A percentile compares a stretch with the other conserved stretches of the same genome.
Evolutionary conservation across 2,113 vertebrate genomes (phyloP).

Genomic region (Larimichthys polyactis): DNA sequence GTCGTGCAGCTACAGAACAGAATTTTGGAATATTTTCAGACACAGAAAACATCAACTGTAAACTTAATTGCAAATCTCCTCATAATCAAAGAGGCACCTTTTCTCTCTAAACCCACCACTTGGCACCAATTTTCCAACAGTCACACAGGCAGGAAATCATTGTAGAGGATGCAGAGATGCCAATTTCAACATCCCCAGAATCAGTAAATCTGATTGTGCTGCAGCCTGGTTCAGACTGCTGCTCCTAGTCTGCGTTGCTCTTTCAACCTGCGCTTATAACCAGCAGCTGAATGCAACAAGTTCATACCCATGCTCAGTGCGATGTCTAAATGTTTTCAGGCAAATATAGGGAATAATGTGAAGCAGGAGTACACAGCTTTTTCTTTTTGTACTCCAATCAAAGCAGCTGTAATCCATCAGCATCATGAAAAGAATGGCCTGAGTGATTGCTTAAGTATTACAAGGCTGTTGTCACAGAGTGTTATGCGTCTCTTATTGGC

Average conservation of each 20-base stretch:
- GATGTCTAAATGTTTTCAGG: neutral
- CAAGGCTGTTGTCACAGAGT: slow-evolving; percentile 13
- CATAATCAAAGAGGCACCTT: neutral
- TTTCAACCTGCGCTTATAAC: neutral
- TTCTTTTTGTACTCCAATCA: neutral
- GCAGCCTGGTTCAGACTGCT: slow-evolving; percentile 35
- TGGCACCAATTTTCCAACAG: slow-evolving; percentile 32
- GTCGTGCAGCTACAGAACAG: neutral
- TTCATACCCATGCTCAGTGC: slow-evolving; percentile 1
- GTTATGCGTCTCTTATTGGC: slow-evolving; percentile 15
- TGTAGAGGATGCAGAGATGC: slow-evolving; percentile 11
- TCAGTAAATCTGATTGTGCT: slow-evolving; percentile 24
- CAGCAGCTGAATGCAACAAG: slow-evolving; percentile 26
- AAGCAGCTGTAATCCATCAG: slow-evolving; percentile 1
- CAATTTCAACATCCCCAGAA: neutral
- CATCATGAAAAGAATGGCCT: neutral
- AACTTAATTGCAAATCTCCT: neutral
- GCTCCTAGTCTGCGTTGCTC: neutral
- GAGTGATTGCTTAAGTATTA: slow-evolving; percentile 8
- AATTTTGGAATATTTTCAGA: neutral
- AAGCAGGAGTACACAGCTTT: neutral
- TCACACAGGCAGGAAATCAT: slow-evolving; percentile 31
- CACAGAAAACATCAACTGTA: neutral
- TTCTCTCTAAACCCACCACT: slow-evolving; percentile 24
- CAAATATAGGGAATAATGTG: neutral